Conservation (phyloP, 2,888 invertebrate species). For the Trissolcus japonicus region DNA sequence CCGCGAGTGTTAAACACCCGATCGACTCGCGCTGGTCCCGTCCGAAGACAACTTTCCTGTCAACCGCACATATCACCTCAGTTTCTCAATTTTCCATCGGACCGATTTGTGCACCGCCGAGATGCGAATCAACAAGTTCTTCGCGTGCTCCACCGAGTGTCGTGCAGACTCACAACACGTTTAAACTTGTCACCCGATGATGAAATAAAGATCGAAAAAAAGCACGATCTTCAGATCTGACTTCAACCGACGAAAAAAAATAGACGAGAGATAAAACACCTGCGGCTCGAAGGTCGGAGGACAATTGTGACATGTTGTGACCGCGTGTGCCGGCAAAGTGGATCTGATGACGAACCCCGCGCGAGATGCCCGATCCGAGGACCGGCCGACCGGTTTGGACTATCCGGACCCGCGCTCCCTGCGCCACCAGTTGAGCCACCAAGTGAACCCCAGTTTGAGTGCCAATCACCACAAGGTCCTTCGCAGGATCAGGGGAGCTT, state of each 20-base stretch:
- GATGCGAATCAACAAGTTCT: slow-evolving; percentile 47
- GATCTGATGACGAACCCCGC: slow-evolving; percentile 74
- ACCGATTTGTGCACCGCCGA: background rate
- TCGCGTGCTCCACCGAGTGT: slow-evolving; percentile 25
- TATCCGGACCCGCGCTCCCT: slow-evolving; percentile 68
- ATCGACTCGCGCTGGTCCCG: slow-evolving; percentile 47
- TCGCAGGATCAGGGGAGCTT: slow-evolving; percentile 68
- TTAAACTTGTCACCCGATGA: background rate
- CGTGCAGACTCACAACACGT: background rate
- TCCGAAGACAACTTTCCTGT: slow-evolving; percentile 16
- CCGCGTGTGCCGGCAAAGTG: slow-evolving; percentile 60
- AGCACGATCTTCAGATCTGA: background rate
- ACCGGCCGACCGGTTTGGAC: slow-evolving; percentile 72
- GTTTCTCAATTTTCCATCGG: no score
- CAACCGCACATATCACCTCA: background rate
- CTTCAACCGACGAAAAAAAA: background rate
- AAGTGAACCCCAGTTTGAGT: slow-evolving; percentile 49
- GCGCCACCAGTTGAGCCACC: slow-evolving; percentile 63
- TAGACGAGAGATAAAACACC: no score
- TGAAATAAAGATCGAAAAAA: background rate
- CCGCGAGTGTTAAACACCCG: slow-evolving; percentile 74
- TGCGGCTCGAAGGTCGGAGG: background rate
- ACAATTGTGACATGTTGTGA: slow-evolving; percentile 48
- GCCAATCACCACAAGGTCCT: slow-evolving; percentile 48
- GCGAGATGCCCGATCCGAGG: slow-evolving; percentile 73